Evolutionary conservation across 2,113 vertebrate genomes (phyloP), one percentile per base, ranked within the genome.

Genomic region (Pelecanoides urinatrix): DNA sequence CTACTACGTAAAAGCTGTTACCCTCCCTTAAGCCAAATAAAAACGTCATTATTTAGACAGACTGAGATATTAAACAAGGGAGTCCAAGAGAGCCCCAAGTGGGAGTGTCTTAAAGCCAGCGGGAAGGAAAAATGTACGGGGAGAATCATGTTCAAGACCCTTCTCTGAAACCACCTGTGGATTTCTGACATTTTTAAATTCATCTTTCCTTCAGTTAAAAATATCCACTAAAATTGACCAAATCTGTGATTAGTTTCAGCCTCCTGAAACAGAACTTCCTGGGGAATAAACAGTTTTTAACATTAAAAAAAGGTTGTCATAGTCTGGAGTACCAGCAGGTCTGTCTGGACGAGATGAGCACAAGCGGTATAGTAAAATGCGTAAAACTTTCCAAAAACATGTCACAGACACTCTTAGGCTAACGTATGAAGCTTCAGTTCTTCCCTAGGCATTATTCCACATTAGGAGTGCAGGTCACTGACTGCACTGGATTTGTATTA

Each of bases 341-440:
- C 73, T 52, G 59, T 10, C 44, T 10, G 71, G 40, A 9, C 27
- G 9, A 34, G 63, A 4, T 13, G 53, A 90, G 77, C 26, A 42
- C 32, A 11, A 65, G 19, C 1, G 0, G 4, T 16, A 6, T 1
- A 58, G 58, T 3, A 67, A 88, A 49, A 44, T 7, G 36, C 6
- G 52, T 10, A n/a, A 50, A 83, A 65, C 68, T 23, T 65, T 2
- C 68, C 77, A 22, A 52, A 68, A 62, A 3, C 32, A 1, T 7
- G 2, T 13, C 53, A 2, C 52, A 86, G 68, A 2, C 16, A 1
- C 19, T 34, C 52, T 7, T 2, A 16, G 14, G 73, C 29, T 47
- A 36, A 25, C 36, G 2, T 0, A 7, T 0, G 16, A 59, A 12
- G 25, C 16, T 44, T 11, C 26, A 13, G 32, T 7, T 63, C 70